These are phyloP conservation scores for Agelaius tricolor DNA, from an alignment of 2,113 vertebrate genomes.

Conservation along the genomic window DNA sequence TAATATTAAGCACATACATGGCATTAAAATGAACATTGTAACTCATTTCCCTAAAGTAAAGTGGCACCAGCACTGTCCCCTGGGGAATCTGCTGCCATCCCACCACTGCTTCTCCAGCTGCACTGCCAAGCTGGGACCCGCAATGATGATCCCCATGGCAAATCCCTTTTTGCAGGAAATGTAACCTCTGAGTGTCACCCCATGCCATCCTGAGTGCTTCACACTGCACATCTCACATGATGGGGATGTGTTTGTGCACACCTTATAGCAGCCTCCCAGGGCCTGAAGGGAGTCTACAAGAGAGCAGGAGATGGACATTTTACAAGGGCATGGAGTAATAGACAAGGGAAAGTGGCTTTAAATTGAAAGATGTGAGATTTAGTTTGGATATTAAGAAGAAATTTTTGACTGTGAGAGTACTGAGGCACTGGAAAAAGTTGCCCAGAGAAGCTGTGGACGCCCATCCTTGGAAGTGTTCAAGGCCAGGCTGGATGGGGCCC, in stretches of 20 bases:
- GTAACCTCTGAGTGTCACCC: rapidly evolving
- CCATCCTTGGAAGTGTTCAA: not conserved
- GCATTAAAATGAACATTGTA: not conserved
- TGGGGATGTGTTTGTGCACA: not conserved
- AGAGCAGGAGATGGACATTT: not conserved
- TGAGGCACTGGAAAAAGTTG: not conserved
- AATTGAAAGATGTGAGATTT: not conserved
- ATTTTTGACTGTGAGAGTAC: not conserved
- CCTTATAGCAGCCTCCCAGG: not conserved
- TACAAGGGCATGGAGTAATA: not conserved
- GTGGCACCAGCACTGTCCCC: rapidly evolving
- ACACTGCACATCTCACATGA: rapidly evolving
- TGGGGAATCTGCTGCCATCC: rapidly evolving
- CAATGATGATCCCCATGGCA: rapidly evolving
- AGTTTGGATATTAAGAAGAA: not conserved
- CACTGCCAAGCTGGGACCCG: not conserved
- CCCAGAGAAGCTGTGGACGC: not conserved
- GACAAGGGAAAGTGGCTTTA: not conserved
- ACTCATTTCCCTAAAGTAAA: not conserved
- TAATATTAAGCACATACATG: not conserved
- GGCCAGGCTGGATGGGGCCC: not conserved
- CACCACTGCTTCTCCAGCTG: not conserved
- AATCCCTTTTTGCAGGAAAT: not conserved
- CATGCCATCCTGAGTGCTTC: not conserved
- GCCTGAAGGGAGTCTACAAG: not conserved